Conservation (phyloP, 2,797 vertebrate genomes). For the Setipinna tenuifilis region DNA sequence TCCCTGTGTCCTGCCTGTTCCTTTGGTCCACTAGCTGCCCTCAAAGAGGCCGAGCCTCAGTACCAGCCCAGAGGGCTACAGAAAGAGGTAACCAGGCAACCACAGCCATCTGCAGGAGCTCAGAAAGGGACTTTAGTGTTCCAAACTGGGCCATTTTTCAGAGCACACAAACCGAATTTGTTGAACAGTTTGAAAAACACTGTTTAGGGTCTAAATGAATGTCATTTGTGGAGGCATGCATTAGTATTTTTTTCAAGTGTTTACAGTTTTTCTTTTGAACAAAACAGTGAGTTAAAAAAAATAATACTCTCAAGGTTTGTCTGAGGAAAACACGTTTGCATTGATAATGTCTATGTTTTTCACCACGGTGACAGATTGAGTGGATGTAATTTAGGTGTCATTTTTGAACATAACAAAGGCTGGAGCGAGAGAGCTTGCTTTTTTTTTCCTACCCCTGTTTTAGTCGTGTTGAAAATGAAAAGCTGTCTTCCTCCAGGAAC, state of each 20-base stretch:
- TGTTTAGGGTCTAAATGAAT: not conserved
- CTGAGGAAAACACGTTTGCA: not conserved
- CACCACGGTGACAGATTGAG: constrained; percentile 25
- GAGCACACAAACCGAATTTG: not conserved
- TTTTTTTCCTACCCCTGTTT: not conserved
- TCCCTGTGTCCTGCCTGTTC: not conserved
- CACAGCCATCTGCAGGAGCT: not conserved
- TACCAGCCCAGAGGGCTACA: not conserved
- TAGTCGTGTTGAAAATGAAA: constrained; percentile 24
- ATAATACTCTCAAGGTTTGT: not conserved
- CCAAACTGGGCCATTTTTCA: not conserved
- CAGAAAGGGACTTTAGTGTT: not conserved
- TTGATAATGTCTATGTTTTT: not conserved
- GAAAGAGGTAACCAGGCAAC: constrained; percentile 35
- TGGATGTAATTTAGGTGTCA: constrained; percentile 32
- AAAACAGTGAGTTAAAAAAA: too few species aligned
- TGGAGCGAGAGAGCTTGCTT: constrained; percentile 11
- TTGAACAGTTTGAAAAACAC: not conserved
- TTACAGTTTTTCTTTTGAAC: too few species aligned
- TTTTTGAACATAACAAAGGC: constrained; percentile 39
- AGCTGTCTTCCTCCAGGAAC: constrained; percentile 24
- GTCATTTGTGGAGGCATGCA: not conserved
- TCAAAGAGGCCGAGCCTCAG: not conserved
- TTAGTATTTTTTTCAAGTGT: not conserved
- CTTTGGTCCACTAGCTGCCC: not conserved